Base-by-base conservation (phyloP, 2,888 invertebrate species). In the Drosophila basisetae region DNA sequence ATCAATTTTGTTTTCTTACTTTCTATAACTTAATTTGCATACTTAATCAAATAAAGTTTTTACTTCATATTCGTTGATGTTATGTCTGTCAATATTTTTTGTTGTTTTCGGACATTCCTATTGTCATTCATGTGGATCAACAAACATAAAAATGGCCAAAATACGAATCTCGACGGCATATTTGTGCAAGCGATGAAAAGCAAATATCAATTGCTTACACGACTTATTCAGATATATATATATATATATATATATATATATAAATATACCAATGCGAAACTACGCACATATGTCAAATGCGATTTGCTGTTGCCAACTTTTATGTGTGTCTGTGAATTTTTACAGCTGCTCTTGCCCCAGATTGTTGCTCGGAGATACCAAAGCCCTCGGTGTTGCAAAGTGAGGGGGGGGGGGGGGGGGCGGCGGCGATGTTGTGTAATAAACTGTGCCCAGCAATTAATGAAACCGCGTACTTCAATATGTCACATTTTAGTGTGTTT, bases 181-280 rank as follows among this genome's bases (percentile, higher is more conserved):
- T 90, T 90, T 90, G 83, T 64, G 80, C 88, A 70, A 78, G 73
- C 82, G 76, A 84, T 73, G 80, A 69, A 69, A 76, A 76, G 58
- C 70, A 90, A 90, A 84, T 74, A 84, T 65, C 47, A 53, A 9
- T 16, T 58, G 63, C 69, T 82, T 82, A 70, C 68, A 58, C 52
- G 31, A 53, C n/a, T 68, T 66, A 61, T 11, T 30, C 43, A 74
- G 74, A 71, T 31, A 31, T 31, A 31, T 2, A 41, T 63, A 78
- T 60, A 78, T 59, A 60, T 66, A 65, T 50, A 60, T 9, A 37
- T 28, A n/a, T 10, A n/a, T 50, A 65, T 54, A 64, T 68, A 58
- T 62, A 66, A 16, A 16, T 68, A 67, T 59, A 65, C 61, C 55
- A 62, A 41, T 53, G 49, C 16, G 55, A 77, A 77, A 63, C 65